Percentiles rank a stretch among this genome's conserved stretches.
These are phyloP conservation scores for Sitta europaea DNA, from an alignment of 2,113 vertebrate species.

Conservation along the genomic window DNA sequence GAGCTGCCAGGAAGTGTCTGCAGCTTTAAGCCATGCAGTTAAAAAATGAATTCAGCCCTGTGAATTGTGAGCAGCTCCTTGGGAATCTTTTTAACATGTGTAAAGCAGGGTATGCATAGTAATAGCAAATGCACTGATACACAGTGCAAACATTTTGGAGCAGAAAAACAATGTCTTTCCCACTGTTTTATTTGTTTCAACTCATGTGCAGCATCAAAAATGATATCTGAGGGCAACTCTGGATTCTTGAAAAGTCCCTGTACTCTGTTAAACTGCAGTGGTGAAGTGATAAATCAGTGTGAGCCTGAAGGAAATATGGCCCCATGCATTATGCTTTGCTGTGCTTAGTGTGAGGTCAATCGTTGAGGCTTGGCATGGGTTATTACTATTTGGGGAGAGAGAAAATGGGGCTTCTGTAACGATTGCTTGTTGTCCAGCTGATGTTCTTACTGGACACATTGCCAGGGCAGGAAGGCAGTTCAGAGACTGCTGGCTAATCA, in stretches of 20 bases:
- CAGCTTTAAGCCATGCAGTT: neutral
- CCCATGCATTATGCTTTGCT: neutral
- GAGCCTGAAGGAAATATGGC: neutral
- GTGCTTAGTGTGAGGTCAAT: neutral
- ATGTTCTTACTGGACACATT: neutral
- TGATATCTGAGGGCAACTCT: neutral
- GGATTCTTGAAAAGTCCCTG: neutral
- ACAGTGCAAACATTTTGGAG: neutral
- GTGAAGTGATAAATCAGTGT: neutral
- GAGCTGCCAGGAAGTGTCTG: neutral
- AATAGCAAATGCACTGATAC: neutral
- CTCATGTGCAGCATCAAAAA: neutral
- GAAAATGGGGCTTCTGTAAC: neutral
- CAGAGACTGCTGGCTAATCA: neutral
- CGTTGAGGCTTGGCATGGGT: neutral
- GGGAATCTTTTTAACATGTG: neutral
- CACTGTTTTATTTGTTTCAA: neutral
- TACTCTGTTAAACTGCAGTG: neutral
- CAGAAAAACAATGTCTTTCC: neutral
- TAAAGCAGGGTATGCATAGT: neutral
- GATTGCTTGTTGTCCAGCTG: accelerated
- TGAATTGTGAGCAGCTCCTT: neutral
- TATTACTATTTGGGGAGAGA: neutral
- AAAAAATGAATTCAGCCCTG: neutral
- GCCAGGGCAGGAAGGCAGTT: neutral